Evolutionary conservation across 1,140 invertebrate species (phyloP).

Genomic region (Drosophila fuyamai): DNA sequence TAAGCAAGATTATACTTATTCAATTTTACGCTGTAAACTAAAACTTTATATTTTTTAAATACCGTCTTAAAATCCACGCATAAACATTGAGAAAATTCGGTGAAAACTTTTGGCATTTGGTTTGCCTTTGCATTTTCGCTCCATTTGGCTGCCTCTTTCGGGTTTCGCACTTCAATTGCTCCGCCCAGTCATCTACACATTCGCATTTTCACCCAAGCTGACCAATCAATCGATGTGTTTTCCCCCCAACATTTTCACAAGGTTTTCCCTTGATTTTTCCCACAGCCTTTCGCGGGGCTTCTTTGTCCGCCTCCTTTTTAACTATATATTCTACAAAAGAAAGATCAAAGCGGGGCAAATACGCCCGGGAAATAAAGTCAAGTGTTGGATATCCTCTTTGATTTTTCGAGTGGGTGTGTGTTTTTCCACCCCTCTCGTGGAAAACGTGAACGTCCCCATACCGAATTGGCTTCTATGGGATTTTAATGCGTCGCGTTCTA

Average conservation of each 20-base stretch:
- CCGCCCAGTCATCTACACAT: constrained; percentile 33
- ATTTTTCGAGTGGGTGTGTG: constrained; percentile 67
- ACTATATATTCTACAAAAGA: constrained; percentile 4
- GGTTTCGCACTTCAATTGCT: constrained; percentile 49
- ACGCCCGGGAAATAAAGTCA: constrained; percentile 67
- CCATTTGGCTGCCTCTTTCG: constrained; percentile 42
- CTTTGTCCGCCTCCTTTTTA: constrained; percentile 18
- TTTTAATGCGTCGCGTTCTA: constrained; percentile 61
- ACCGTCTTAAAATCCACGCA: constrained; percentile 1
- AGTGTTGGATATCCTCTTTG: constrained; percentile 57
- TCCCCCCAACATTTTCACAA: constrained; percentile 1
- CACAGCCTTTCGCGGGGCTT: constrained; percentile 11
- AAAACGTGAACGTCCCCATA: constrained; percentile 19
- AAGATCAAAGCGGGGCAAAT: constrained; percentile 66
- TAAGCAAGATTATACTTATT: no score
- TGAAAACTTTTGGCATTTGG: constrained; percentile 38
- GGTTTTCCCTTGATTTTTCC: constrained; percentile 18
- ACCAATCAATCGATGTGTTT: constrained; percentile 48
- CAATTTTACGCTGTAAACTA: no score
- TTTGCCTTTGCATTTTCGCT: constrained; percentile 49
- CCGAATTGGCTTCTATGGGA: constrained; percentile 59
- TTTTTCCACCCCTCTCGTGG: constrained; percentile 2
- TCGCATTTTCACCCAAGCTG: constrained; percentile 19
- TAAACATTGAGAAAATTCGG: constrained; percentile 40
- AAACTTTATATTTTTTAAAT: no score